Evolutionary conservation across 37 sponge, comb jelly and placozoan species (phyloP), one percentile per base, ranked within the genome.

Genomic region (Petrosia ficiformis): DNA sequence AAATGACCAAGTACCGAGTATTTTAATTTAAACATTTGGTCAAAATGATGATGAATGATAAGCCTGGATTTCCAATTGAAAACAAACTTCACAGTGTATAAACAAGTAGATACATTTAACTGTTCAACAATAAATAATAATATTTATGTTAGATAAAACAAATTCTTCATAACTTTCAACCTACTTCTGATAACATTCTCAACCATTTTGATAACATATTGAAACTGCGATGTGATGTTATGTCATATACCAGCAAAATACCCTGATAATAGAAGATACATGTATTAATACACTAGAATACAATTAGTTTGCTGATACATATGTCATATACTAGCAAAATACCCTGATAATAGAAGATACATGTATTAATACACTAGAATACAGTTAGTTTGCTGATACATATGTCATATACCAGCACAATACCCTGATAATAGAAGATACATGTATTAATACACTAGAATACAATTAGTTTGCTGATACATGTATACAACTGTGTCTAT

Each of bases 231-330:
- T 65, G 57, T 19, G 44, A 71, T 19, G 89, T 82, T 35, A 88
- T 72, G 57, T 88, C 89, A 72, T 88, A 88, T 58, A 88, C 57
- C 24, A 88, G 66, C 54, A 88, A 8, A 4, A 88, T 77, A 25
- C 89, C 89, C 89, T 88, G 64, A n/a, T n/a, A n/a, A n/a, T n/a
- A n/a, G n/a, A n/a, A n/a, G n/a, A n/a, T n/a, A n/a, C n/a, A n/a
- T 19, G 54, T 16, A 48, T 48, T 19, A 48, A 79, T 21, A 38
- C 28, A 29, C 10, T 64, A 25, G 32, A 21, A 64, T 64, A 29
- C 11, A 64, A 30, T 8, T 64, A 10, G 68, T 67, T 24, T 3
- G 68, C 32, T 33, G 24, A 4, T 35, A 1, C 68, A 10, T 2
- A 24, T 67, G 37, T 67, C 68, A 30, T 2, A 67, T 35, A 30